phyloP scores from a whole-genome alignment of 2,888 invertebrate genomes.

The Crossocerus cetratus region DNA sequence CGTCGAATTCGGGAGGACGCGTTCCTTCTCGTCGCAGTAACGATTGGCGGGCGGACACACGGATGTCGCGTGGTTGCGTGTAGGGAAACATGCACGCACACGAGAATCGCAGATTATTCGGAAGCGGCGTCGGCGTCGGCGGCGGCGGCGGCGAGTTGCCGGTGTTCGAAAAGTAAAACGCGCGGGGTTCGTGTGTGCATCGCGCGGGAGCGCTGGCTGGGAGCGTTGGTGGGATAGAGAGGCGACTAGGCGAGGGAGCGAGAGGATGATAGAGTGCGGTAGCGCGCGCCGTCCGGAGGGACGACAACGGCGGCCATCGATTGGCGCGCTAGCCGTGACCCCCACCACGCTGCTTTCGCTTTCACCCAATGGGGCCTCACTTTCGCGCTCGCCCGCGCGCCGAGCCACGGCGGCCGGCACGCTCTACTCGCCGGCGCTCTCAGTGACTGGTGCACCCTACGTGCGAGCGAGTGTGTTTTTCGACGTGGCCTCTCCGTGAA shows the following conservation, averaged over 20 bases:
- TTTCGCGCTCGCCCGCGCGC: conserved; percentile 75
- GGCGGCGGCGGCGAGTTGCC: conserved; percentile 9
- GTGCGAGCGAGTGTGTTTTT: conserved; percentile 63
- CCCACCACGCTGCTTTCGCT: conserved; percentile 76
- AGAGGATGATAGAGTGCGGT: conserved; percentile 41
- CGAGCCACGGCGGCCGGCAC: conserved; percentile 67
- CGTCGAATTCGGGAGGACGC: not conserved
- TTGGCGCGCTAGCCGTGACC: conserved; percentile 76
- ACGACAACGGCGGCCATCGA: conserved; percentile 73
- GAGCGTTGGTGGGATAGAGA: conserved; percentile 7
- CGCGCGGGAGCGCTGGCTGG: conserved; percentile 3
- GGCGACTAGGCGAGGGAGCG: conserved; percentile 21
- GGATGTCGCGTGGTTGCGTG: not conserved
- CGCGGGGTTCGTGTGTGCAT: conserved; percentile 46
- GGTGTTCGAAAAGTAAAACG: conserved; percentile 62
- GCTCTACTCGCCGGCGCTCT: conserved; percentile 64
- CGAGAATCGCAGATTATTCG: conserved; percentile 50
- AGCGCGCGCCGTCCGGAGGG: conserved; percentile 57
- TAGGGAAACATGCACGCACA: conserved; percentile 21
- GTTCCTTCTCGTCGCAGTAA: not conserved
- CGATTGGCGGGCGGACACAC: not conserved
- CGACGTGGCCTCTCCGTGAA: conserved; percentile 52
- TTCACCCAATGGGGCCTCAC: conserved; percentile 77
- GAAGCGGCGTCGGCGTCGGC: conserved; percentile 28
- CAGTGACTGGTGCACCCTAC: conserved; percentile 70